Percentiles rank a stretch among this genome's conserved stretches.
These are phyloP conservation scores for Venustaconcha ellipsiformis DNA, from an alignment of 1,140 invertebrate genomes.

Conservation along the genomic window DNA sequence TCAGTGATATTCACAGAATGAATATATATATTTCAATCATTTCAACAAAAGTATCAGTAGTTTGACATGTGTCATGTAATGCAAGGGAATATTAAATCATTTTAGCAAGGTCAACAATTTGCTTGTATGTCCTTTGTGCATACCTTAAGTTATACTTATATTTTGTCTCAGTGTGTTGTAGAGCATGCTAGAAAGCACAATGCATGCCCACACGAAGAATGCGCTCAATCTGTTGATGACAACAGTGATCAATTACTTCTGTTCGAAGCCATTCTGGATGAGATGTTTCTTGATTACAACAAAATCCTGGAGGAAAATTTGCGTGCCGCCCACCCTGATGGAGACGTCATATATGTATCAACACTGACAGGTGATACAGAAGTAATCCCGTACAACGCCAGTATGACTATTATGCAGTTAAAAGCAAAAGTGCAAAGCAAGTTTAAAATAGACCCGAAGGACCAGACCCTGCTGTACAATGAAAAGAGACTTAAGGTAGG, in stretches of 20 bases:
- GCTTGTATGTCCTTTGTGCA: too few relatives aligned
- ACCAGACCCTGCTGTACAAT: slow-evolving; percentile 31
- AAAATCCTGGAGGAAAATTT: slow-evolving; percentile 2
- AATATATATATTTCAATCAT: too few relatives aligned
- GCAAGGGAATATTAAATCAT: too few relatives aligned
- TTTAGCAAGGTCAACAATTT: too few relatives aligned
- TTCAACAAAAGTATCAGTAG: too few relatives aligned
- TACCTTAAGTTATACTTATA: too few relatives aligned
- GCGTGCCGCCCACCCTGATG: not conserved
- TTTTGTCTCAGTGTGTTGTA: slow-evolving; percentile 1
- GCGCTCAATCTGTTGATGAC: slow-evolving; percentile 3
- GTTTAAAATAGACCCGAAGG: not conserved
- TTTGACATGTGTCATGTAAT: too few relatives aligned
- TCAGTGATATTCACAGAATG: too few relatives aligned
- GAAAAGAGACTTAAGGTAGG: slow-evolving; percentile 27
- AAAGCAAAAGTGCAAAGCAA: slow-evolving; percentile 25
- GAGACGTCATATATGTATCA: slow-evolving; percentile 5
- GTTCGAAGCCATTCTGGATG: slow-evolving; percentile 10
- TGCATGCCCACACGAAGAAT: slow-evolving; percentile 17
- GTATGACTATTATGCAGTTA: slow-evolving; percentile 24
- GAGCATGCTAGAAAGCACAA: slow-evolving; percentile 11
- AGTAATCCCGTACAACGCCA: slow-evolving; percentile 1
- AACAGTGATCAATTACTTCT: slow-evolving; percentile 6
- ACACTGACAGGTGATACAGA: slow-evolving; percentile 26
- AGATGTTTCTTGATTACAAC: slow-evolving; percentile 23